Evolutionary conservation across 2,797 vertebrate species (phyloP), one percentile per base, ranked within the genome.

Genomic region (Hippocampus kuda): DNA sequence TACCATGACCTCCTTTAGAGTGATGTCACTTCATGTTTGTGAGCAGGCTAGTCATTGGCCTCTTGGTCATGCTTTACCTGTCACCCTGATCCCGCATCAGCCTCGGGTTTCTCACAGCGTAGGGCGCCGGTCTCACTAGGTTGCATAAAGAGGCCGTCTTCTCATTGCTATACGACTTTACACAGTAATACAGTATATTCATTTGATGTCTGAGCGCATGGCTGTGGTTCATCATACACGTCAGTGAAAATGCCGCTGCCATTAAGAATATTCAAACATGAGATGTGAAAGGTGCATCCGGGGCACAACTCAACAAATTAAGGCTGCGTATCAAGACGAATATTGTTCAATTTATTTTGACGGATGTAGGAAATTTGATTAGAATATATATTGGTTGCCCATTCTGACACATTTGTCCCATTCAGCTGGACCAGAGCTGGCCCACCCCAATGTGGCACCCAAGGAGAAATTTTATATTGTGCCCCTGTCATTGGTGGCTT

Each of bases 11-110:
- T 85, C 84, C 70, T 88, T 60, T 80, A 83, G 72, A 76, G 79
- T 79, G 82, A 88, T 87, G 86, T 88, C 88, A 87, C 75, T 71
- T 72, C 74, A 71, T 79, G 76, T 87, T 83, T 84, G 83, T 72
- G 75, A 78, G 82, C 79, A 83, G 84, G 82, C 83, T 85, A 85
- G 85, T 81, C 84, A 68, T 57, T 49, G 67, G 66, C 61, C 72
- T 59, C 4, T 11, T 75, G 76, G 79, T 82, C 77, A 79, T 67
- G 69, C 68, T 67, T 78, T 77, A 86, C 77, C 83, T 83, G 79
- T 78, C 79, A 60, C 72, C 68, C 78, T 78, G 82, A 85, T 81
- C 81, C 79, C 62, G 68, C 75, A 81, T 80, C 80, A 79, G 70
- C 68, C 34, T 69, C 22, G 24, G 27, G 69, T 71, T 72, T 71